Conservation (phyloP, 2,888 invertebrate species). For the Oligia latruncula region DNA sequence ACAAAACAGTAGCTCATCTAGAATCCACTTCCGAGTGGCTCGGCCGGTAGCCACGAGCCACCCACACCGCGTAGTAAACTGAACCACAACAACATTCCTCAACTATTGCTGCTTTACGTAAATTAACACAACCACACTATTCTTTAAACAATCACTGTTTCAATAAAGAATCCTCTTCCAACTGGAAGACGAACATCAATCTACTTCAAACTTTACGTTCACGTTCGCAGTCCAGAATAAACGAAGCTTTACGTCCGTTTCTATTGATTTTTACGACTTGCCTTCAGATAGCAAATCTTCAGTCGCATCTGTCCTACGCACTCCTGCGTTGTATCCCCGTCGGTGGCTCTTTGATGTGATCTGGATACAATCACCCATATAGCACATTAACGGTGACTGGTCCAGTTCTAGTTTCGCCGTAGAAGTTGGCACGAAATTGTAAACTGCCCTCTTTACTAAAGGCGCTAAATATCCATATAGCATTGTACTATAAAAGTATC, state of each 20-base stretch:
- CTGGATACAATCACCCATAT: conserved; percentile 87
- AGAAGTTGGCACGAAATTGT: conserved; percentile 89
- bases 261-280: conserved; percentile 64
- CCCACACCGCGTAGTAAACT: conserved; percentile 78
- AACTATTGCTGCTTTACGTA: conserved; percentile 57
- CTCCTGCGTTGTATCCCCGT: conserved; percentile 76
- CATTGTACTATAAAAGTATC: conserved; percentile 68
- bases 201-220: conserved; percentile 36
- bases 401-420: conserved; percentile 86
- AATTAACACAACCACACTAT: conserved; percentile 50
- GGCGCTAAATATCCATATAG: conserved; percentile 81
- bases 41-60: conserved; percentile 37
- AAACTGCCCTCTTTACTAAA: conserved; percentile 89
- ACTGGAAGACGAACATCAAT: conserved; percentile 41
- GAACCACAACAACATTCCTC: conserved; percentile 75
- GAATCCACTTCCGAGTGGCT: conserved; percentile 75
- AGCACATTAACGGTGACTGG: conserved; percentile 86
- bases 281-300: conserved; percentile 58
- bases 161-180: conserved; percentile 38
- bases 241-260: conserved; percentile 42
- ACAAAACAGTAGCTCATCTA: conserved; percentile 68
- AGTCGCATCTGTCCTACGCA: conserved; percentile 71
- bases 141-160: conserved; percentile 44
- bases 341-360: conserved; percentile 86
- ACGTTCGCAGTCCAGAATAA: conserved; percentile 32